These are phyloP conservation scores for Samia ricini DNA, from an alignment of 1,140 invertebrate genomes.

Conservation along the genomic window DNA sequence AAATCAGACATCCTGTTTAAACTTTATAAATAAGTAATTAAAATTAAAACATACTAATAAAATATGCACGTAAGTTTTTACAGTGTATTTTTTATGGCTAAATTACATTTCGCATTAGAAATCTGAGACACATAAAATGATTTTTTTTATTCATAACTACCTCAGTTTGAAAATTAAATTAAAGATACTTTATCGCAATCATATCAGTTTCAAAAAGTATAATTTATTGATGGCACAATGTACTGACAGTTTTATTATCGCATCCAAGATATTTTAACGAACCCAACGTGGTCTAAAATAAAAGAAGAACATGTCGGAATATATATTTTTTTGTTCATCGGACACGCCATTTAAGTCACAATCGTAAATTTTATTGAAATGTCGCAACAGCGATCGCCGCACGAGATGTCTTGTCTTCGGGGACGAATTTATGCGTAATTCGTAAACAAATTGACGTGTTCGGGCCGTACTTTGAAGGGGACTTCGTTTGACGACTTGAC, in stretches of 20 bases:
- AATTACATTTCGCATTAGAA: slow-evolving; percentile 13
- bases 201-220: slow-evolving; percentile 56
- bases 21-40: neutral
- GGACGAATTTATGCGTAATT: slow-evolving; percentile 77
- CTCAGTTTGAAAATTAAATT: slow-evolving; percentile 23
- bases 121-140: slow-evolving; percentile 16
- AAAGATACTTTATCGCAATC: slow-evolving; percentile 36
- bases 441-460: slow-evolving; percentile 75
- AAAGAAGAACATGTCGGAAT: slow-evolving; percentile 60
- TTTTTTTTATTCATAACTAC: slow-evolving; percentile 15
- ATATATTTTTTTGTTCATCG: slow-evolving; percentile 69
- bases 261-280: slow-evolving; percentile 72
- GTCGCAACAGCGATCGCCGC: slow-evolving; percentile 71
- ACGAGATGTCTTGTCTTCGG: slow-evolving; percentile 70
- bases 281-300: slow-evolving; percentile 61
- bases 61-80: neutral
- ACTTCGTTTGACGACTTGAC: slow-evolving; percentile 63
- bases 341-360: slow-evolving; percentile 72
- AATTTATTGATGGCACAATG: slow-evolving; percentile 47
- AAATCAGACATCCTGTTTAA: neutral
- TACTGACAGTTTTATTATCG: slow-evolving; percentile 66
- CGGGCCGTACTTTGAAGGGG: slow-evolving; percentile 57
- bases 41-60: too few species aligned
- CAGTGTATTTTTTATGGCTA: slow-evolving; percentile 8
- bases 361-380: slow-evolving; percentile 78